Conservation (phyloP, 2,888 invertebrate species). For the Sphinx pinastri region DNA sequence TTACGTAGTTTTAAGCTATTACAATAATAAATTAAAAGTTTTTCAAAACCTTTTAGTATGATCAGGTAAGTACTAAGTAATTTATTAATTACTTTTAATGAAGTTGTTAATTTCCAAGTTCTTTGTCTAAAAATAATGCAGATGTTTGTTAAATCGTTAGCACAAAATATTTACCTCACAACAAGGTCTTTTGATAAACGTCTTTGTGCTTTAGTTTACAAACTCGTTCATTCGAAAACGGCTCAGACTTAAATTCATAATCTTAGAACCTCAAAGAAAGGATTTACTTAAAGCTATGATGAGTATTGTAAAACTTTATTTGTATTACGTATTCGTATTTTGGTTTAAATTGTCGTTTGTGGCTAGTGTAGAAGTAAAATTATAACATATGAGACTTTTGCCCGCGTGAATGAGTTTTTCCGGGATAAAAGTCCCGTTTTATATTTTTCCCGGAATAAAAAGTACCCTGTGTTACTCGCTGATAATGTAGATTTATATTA, state of each 20-base stretch:
- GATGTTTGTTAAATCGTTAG: background rate
- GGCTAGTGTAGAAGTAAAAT: too few relatives aligned
- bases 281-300: background rate
- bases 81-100: background rate
- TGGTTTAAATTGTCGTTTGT: too few relatives aligned
- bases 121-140: background rate
- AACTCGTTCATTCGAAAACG: background rate
- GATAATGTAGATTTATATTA: too few relatives aligned
- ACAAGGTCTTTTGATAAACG: background rate
- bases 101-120: background rate
- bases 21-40: too few relatives aligned
- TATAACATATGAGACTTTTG: too few relatives aligned
- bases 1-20: too few relatives aligned
- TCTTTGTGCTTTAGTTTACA: constrained; percentile 9
- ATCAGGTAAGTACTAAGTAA: too few relatives aligned
- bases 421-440: too few relatives aligned
- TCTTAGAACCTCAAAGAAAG: background rate
- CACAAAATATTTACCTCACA: constrained; percentile 4
- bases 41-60: too few relatives aligned
- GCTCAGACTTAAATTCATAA: constrained; percentile 14
- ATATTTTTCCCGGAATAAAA: too few relatives aligned
- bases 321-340: background rate
- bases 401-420: too few relatives aligned
- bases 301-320: background rate
- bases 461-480: too few relatives aligned